Conservation (phyloP, 2,888 invertebrate genomes). For the Machimus rusticus region DNA sequence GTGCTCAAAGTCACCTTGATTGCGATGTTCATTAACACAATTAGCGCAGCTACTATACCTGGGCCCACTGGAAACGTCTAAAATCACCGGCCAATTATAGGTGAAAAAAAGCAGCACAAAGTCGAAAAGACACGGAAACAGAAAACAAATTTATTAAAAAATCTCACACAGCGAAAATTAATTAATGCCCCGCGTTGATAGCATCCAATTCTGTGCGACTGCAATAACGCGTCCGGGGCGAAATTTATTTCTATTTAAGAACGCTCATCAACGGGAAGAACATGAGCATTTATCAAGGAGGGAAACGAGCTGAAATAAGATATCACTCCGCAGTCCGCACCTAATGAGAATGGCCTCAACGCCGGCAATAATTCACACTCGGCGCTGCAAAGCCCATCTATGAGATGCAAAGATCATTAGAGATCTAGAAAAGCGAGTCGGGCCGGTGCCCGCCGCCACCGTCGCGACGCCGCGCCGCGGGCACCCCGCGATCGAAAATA, state of each 20-base stretch:
- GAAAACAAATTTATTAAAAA: conserved; percentile 23
- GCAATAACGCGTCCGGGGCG: neutral
- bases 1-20: neutral
- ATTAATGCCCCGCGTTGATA: conserved; percentile 24
- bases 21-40: neutral
- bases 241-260: conserved; percentile 41
- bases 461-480: neutral
- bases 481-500: neutral
- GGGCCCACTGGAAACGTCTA: neutral
- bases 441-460: neutral
- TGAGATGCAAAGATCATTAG: conserved; percentile 6
- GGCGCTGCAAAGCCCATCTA: neutral
- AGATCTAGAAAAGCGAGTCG: neutral
- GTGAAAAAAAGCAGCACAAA: neutral
- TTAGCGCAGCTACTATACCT: neutral
- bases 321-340: conserved; percentile 24
- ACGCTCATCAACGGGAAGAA: conserved; percentile 31
- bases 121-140: neutral
- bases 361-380: conserved; percentile 26
- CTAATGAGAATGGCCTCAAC: conserved; percentile 35
- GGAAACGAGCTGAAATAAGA: conserved; percentile 39
- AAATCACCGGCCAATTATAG: neutral
- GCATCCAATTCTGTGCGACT: conserved; percentile 12
- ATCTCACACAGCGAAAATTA: conserved; percentile 35
- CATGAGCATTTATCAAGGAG: conserved; percentile 41